Evolutionary conservation across 2,797 vertebrate species (phyloP), one percentile per base, ranked within the genome.

Genomic region (Vespertilio murinus): DNA sequence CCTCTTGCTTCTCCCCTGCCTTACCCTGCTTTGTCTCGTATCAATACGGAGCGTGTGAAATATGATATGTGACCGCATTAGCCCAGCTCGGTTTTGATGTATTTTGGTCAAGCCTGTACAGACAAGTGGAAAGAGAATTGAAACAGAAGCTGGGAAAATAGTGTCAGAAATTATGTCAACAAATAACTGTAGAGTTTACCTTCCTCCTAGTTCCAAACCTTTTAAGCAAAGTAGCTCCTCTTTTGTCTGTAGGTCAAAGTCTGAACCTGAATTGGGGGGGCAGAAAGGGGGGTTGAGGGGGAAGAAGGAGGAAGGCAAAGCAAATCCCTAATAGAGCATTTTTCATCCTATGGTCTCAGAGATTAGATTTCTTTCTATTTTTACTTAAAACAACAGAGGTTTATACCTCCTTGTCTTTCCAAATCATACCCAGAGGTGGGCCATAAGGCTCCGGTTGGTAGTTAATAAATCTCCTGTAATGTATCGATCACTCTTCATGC

Each of bases 391-490:
- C 90, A 97, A 96, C 90, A 83, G 87, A 95, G 85, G 81, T 91
- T 96, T 95, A 91, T 92, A 75, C 90, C 75, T 92, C 47, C 88
- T 28, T 73, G 83, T 96, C 82, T 94, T 79, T 92, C 80, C 88
- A 94, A 95, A 97, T 97, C 96, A 95, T 87, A 94, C 90, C 90
- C 96, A 94, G 95, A 96, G 96, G 95, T 92, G 97, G 94, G 93
- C 93, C 94, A 93, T 85, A 90, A 93, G 91, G 92, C 95, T 94
- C 82, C 30, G 28, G 93, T 54, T 42, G 56, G 94, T 94, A 96
- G 94, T 95, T 93, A 96, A 97, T 97, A 97, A 97, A 97, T 97
- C 97, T 96, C 93, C 69, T 83, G 91, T 91, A 92, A 97, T 95
- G 95, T 92, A 96, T 97, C 45, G 22, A 97, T 96, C 92, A 93